Evolutionary conservation across 1,140 invertebrate species (phyloP), one percentile per base, ranked within the genome.

Genomic region (Vanessa tameamea): DNA sequence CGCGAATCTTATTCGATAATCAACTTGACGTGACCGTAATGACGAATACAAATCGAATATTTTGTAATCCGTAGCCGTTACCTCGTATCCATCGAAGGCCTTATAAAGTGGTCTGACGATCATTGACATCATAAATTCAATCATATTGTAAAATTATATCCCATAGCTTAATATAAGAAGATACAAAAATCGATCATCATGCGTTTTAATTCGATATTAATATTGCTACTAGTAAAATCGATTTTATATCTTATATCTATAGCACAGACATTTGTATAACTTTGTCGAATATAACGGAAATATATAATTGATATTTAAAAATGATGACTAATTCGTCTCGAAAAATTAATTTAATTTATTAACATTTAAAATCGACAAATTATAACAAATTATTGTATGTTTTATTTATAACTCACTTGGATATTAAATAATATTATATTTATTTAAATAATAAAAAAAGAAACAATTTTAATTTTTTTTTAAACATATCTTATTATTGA

Each of bases 1-100:
- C 74, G 83, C 87, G 82, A 89, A 88, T 91, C 86, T 89, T 78
- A 77, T 78, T 78, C 84, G 74, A 80, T 82, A 80, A 82, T 78
- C 77, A 77, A 69, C 59, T 77, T 81, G 78, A 85, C 89, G 85
- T 89, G 88, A 89, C 81, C 78, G 81, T 76, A 88, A 87, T 91
- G 51, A 75, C 72, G 73, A 85, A 83, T 81, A 75, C 72, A 47
- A 78, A 76, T 80, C 50, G 64, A 78, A 68, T 69, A 63, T 64
- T 73, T 76, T 63, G 48, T 59, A 69, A 76, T 66, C 61, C 57
- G 53, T 65, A 73, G 68, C 72, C 78, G 72, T 78, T 74, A 78
- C 48, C 57, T 64, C 47, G 47, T 48, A 55, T 66, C 0, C 37
- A 64, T 43, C 57, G 43, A 61, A 73, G 7, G 31, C 59, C 73